Conservation (phyloP, 92 coral and sea anemone species). For the Galaxea fascicularis region DNA sequence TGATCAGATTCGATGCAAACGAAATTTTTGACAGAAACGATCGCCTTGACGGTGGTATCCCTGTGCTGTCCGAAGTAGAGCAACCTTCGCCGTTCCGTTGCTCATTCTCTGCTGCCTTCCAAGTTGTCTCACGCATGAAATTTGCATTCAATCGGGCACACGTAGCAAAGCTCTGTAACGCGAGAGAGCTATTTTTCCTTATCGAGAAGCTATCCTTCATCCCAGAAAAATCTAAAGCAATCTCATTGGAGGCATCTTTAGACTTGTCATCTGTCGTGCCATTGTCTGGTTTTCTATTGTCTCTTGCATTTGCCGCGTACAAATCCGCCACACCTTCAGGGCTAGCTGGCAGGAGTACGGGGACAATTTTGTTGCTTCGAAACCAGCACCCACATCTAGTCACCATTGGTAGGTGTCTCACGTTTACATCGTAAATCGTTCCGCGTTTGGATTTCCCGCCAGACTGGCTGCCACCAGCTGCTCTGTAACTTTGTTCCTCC, state of each 20-base stretch:
- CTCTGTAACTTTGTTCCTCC: background rate
- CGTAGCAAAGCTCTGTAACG: constrained; percentile 35
- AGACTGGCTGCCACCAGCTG: background rate
- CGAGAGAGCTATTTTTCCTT: constrained; percentile 19
- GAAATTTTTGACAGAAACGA: background rate
- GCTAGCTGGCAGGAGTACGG: background rate
- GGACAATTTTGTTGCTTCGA: constrained; percentile 27
- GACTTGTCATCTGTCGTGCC: background rate
- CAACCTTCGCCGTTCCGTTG: background rate
- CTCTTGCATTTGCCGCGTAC: background rate
- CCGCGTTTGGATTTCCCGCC: background rate
- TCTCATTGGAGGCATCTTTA: constrained; percentile 8
- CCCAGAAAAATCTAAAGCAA: constrained; percentile 20
- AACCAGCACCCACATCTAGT: background rate
- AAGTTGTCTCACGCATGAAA: constrained; percentile 10
- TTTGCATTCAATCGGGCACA: constrained; percentile 42
- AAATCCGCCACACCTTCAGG: background rate
- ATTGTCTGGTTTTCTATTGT: background rate
- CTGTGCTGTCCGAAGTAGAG: background rate
- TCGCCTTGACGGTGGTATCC: background rate
- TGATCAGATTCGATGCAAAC: background rate
- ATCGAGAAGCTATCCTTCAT: constrained; percentile 21
- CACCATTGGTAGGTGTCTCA: background rate
- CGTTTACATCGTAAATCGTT: background rate
- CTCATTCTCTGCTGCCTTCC: background rate